Evolutionary conservation across 1,140 invertebrate genomes (phyloP), one percentile per base, ranked within the genome.

Genomic region (Rhyacophila brunnea): DNA sequence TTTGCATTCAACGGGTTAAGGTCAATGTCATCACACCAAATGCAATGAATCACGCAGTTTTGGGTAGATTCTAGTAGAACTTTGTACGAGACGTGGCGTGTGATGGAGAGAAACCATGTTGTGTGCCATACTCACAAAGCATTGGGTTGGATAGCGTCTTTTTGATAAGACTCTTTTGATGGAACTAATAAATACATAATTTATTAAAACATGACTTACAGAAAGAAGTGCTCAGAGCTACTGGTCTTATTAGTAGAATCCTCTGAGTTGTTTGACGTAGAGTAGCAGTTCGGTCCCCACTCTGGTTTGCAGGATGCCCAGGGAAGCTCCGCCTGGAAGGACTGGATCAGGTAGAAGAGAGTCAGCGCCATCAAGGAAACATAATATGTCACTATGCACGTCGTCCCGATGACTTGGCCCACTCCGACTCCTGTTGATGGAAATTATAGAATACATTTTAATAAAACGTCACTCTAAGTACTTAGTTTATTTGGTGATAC

Each of bases 331-430:
- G 76, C 58, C 1, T 79, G 76, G 68, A 89, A 89, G 6, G 86
- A 87, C 65, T 82, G 78, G 1, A 81, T 72, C 54, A 90, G 79
- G 70, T 90, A 93, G 70, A 85, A 90, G 6, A 93, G 66, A 1
- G 89, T 90, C 64, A 92, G 82, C 0, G 85, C 86, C 74, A 93
- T 87, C 59, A 95, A 81, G 0, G 87, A 85, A 61, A 88, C 90
- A 72, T 93, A 93, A 72, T 93, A 93, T 1, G 85, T 83, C 3
- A 81, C 74, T 28, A 93, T 85, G 59, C 85, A 86, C 0, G 85
- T 78, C 43, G 85, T 86, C 0, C 85, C 86, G 15, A 89, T 81
- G 54, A 90, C 81, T 77, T 92, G 91, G 1, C 87, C 88, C 73
- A 87, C 87, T 0, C 91, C 92, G 17, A 91, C 83, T 17, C 92